Conservation (phyloP, 2,113 vertebrate genomes). For the Crotalus tigris region DNA sequence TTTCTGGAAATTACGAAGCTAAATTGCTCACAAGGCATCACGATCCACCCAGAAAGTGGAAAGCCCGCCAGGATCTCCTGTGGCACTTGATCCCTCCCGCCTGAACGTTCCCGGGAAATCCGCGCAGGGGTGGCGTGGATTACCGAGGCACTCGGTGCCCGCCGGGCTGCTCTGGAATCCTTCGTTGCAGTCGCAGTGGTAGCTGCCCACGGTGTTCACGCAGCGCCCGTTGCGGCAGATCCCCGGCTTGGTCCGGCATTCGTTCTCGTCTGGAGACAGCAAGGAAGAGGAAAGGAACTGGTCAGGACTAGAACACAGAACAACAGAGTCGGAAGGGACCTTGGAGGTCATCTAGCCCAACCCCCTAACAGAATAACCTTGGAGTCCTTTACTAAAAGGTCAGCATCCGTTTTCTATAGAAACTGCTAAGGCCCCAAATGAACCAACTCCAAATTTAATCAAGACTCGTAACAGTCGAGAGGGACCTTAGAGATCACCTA, state of each 20-base stretch:
- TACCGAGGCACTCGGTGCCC: conserved; percentile 87
- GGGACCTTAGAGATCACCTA: neutral
- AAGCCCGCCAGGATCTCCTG: neutral
- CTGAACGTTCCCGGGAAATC: neutral
- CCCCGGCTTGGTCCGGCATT: conserved; percentile 82
- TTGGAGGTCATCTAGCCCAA: neutral
- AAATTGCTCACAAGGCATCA: neutral
- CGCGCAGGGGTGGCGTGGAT: neutral
- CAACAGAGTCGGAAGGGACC: fast-evolving
- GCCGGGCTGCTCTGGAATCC: conserved; percentile 85
- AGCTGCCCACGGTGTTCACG: conserved; percentile 86
- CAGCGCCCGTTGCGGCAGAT: conserved; percentile 90
- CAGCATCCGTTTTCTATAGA: neutral
- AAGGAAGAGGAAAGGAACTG: neutral
- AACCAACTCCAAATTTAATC: neutral
- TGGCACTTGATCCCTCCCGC: neutral
- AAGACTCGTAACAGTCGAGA: neutral
- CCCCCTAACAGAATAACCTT: too few relatives aligned
- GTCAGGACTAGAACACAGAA: fast-evolving
- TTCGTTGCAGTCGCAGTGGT: conserved; percentile 85
- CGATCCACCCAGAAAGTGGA: neutral
- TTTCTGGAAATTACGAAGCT: neutral
- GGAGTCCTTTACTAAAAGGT: too few relatives aligned
- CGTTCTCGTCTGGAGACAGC: conserved; percentile 80
- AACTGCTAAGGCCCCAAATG: neutral